Evolutionary conservation across 2,888 invertebrate species (phyloP).

Genomic region (Anoplius nigerrimus): DNA sequence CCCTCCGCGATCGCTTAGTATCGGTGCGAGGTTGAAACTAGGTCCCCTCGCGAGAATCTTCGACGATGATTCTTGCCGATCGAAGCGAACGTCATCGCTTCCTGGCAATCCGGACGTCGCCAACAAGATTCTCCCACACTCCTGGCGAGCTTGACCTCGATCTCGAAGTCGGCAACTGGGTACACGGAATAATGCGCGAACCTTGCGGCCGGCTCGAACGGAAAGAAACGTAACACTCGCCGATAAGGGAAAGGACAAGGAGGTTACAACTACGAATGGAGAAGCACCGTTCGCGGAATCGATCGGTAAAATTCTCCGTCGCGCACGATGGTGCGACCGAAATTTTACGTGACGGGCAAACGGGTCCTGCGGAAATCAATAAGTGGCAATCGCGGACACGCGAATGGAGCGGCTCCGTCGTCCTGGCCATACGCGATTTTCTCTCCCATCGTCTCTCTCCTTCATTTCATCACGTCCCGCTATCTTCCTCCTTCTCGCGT

Average conservation of each 20-base stretch:
- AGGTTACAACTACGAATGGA: constrained; percentile 28
- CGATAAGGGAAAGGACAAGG: constrained; percentile 16
- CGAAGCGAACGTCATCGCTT: too few relatives aligned
- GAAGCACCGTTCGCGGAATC: constrained; percentile 50
- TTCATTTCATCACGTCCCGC: background rate
- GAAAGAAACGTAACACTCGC: background rate
- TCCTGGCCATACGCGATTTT: constrained; percentile 9
- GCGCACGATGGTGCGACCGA: constrained; percentile 55
- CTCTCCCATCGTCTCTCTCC: background rate
- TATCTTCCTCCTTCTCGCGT: background rate
- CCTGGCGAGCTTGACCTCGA: too few relatives aligned
- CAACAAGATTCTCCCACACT: too few relatives aligned
- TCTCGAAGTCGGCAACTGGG: background rate
- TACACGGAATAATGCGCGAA: too few relatives aligned
- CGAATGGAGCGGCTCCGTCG: constrained; percentile 13
- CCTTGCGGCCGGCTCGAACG: background rate
- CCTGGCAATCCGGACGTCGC: too few relatives aligned
- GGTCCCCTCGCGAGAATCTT: too few relatives aligned
- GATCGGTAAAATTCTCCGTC: constrained; percentile 50
- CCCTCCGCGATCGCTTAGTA: too few relatives aligned
- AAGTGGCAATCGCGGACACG: constrained; percentile 61
- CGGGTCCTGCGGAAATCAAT: constrained; percentile 64
- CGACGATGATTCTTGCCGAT: too few relatives aligned
- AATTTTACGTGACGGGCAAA: constrained; percentile 59
- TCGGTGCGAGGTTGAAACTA: too few relatives aligned